Base-by-base conservation (phyloP, 1,140 invertebrate genomes). In the Bombus breviceps region DNA sequence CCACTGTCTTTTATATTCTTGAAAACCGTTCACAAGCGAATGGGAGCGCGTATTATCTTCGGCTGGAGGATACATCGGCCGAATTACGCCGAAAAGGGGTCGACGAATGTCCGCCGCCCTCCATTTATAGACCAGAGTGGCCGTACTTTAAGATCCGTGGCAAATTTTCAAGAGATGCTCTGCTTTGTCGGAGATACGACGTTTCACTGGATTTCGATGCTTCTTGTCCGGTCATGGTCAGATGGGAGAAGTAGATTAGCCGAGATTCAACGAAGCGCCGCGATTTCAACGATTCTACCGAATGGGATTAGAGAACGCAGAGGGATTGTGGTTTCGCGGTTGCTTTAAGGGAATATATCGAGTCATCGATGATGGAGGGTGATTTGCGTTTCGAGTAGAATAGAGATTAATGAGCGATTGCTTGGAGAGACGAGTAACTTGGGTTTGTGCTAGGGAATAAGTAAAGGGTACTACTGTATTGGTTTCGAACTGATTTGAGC, bases 131-230 rank as follows among this genome's bases (percentile, higher is more conserved):
- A 53, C 18, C 47, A 53, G 18, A 53, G 91, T 92, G 86, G 89
- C 86, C 89, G 90, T 85, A 18, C 25, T 41, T 41, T 88, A 92
- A 92, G 88, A 90, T 91, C 86, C 93, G 91, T 92, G 87, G 89
- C 90, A 88, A 94, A 94, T 93, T 93, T 92, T 91, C 92, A 87
- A 93, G 59, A 62, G 89, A 80, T 79, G 22, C 79, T 81, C 43
- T 66, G 62, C 75, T 18, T 6, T 41, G 0, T 12, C 12, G 41
- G 39, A 39, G 43, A 68, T 41, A 80, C 53, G 15, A 79, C 53
- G 62, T 81, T 74, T 68, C 32, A 12, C 13, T 22, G 62, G n/a
- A 41, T 66, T 43, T 72, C 57, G 68, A 72, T 81, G 68, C 22
- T 43, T 53, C 69, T 41, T 41, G 34, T 25, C 13, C 22, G 37